phyloP scores from a whole-genome alignment of 2,113 vertebrate species.

The Cyanistes caeruleus region DNA sequence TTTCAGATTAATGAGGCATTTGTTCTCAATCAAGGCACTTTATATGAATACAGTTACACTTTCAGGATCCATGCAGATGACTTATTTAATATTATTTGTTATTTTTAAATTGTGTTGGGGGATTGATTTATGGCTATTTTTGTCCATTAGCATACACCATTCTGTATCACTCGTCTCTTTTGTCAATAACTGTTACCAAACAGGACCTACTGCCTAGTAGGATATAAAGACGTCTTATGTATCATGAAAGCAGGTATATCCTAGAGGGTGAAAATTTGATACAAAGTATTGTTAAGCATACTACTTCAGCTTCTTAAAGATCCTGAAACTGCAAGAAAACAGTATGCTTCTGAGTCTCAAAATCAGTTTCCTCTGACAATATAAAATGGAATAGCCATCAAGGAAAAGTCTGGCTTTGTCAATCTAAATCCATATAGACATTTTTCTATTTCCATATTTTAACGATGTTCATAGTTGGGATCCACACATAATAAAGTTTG shows the following conservation, averaged over 20 bases:
- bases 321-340: not conserved
- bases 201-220: not conserved
- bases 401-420: not conserved
- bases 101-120: not conserved
- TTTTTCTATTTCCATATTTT: not conserved
- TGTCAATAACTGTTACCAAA: not conserved
- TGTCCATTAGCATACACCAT: not conserved
- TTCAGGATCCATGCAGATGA: slow-evolving; percentile 42
- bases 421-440: not conserved
- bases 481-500: not conserved
- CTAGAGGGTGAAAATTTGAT: not conserved
- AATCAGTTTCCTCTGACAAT: not conserved
- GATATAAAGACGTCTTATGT: not conserved
- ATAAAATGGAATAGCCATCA: not conserved
- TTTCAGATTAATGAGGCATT: slow-evolving; percentile 73
- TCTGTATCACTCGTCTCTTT: not conserved
- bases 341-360: not conserved
- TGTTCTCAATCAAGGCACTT: slow-evolving; percentile 71
- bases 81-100: slow-evolving; percentile 19
- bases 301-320: not conserved
- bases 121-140: slow-evolving; percentile 6
- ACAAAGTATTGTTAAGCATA: not conserved
- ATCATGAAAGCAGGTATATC: not conserved
- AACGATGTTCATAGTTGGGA: not conserved
- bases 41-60: slow-evolving; percentile 58